Evolutionary conservation across 2,797 vertebrate species (phyloP).

Genomic region (Astyanax mexicanus): DNA sequence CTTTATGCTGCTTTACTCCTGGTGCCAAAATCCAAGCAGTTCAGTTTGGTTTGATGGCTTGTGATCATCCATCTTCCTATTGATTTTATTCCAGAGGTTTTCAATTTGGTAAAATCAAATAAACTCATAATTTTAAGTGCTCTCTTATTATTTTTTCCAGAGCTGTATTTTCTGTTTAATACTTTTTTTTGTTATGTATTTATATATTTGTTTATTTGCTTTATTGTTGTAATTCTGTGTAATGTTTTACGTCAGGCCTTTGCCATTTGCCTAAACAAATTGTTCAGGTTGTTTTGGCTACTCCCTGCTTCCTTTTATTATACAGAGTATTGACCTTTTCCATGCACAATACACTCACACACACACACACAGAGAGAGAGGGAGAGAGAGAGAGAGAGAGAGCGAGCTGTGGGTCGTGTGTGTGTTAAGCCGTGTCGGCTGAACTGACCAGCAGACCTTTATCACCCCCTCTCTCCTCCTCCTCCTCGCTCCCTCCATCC

Average conservation of each 20-base stretch:
- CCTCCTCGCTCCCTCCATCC: constrained; percentile 43
- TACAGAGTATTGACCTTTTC: constrained; percentile 53
- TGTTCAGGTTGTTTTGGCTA: constrained; percentile 41
- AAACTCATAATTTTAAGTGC: too few species aligned
- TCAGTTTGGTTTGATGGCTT: too few species aligned
- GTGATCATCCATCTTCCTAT: too few species aligned
- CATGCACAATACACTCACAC: constrained; percentile 49
- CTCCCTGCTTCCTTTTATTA: constrained; percentile 44
- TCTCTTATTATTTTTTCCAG: too few species aligned
- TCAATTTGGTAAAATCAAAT: too few species aligned
- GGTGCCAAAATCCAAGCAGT: too few species aligned
- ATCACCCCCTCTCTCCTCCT: constrained; percentile 62
- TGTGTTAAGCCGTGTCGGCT: constrained; percentile 20
- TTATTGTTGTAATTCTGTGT: background rate
- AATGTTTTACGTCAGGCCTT: constrained; percentile 14
- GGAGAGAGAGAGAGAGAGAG: constrained; percentile 24
- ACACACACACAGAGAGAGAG: constrained; percentile 56
- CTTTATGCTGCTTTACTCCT: too few species aligned
- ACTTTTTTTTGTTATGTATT: background rate
- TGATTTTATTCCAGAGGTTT: too few species aligned
- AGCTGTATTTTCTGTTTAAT: too few species aligned
- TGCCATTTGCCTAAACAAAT: constrained; percentile 41
- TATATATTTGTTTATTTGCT: background rate
- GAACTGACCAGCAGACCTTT: constrained; percentile 49
- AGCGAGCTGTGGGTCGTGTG: constrained; percentile 1